These are phyloP conservation scores for Creontiades dilutus DNA, from an alignment of 2,888 invertebrate genomes.

Conservation along the genomic window DNA sequence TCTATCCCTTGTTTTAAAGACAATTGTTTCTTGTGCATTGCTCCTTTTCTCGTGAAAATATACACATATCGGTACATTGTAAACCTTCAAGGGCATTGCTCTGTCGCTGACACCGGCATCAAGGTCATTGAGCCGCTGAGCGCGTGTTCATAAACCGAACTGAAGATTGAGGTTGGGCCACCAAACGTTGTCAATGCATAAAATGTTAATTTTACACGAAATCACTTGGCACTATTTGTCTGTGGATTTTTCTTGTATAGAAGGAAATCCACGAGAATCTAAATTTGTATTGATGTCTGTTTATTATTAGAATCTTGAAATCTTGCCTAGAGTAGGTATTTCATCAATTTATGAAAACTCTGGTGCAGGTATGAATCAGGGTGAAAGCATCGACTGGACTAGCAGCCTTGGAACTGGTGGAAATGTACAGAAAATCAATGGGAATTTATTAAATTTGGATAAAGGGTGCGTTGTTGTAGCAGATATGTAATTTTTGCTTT, in stretches of 20 bases:
- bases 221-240: not conserved
- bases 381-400: constrained; percentile 24
- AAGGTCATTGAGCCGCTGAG: constrained; percentile 21
- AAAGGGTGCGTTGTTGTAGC: not conserved
- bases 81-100: constrained; percentile 40
- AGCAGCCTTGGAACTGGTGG: constrained; percentile 24
- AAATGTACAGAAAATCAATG: constrained; percentile 46
- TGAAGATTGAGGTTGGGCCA: not conserved
- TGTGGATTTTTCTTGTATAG: not conserved
- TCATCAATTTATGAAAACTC: not conserved
- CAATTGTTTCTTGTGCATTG: not conserved
- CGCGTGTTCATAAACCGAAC: not conserved
- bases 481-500: not conserved
- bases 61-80: not conserved
- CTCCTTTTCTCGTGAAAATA: not conserved
- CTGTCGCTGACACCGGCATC: constrained; percentile 15
- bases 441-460: constrained; percentile 22
- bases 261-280: not conserved
- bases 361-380: constrained; percentile 51
- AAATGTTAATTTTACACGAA: not conserved
- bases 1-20: not conserved
- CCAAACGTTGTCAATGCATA: not conserved
- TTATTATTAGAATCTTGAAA: not conserved
- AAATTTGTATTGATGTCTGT: not conserved
- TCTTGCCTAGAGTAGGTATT: not conserved